Evolutionary conservation across 35 echinoderm and acorn worm species (phyloP), one percentile per base, ranked within the genome.

Genomic region (Lytechinus pictus): DNA sequence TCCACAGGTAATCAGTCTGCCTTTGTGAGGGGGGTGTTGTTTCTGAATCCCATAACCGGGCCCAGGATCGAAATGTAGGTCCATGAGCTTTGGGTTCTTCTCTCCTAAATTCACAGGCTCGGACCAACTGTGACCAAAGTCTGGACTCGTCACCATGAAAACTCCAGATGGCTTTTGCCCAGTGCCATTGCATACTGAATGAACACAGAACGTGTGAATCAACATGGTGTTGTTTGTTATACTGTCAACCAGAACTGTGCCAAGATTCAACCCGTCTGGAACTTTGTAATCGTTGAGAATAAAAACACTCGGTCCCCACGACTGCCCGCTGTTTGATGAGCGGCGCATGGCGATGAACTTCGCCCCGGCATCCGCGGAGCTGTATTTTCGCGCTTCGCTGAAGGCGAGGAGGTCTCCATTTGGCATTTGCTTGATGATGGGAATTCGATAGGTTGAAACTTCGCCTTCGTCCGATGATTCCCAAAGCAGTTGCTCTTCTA

Each of bases 21-120:
- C 98, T 61, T 97, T 97, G 53, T 97, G 54, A 51, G 96, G 97
- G 14, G 71, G 87, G 92, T 97, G 90, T 61, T 96, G 94, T 86
- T 99, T 99, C 94, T 99, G 98, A 44, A 99, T 95, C 9, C 98
- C 98, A 94, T 99, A 99, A n/a, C 98, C 98, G 89, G 98, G 98
- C n/a, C 98, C 98, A 51, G 97, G 94, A 6, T 95, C 94, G 91
- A 95, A 96, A 13, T 72, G 53, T 44, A 96, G 95, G 5, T 95
- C 89, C 19, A 54, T 57, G 12, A 99, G 54, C 9, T 27, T 54
- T 66, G 97, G 94, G 87, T 96, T 97, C 24, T 95, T 72, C 10
- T 87, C 60, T 9, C 27, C 95, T 10, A 99, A 27, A 91, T 97
- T 96, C 3, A 97, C 96, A 12, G 98, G 96, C 4, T 52, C 52